Evolutionary conservation across 2,888 invertebrate species (phyloP), one percentile per base, ranked within the genome.

Genomic region (Galerucella calmariensis): DNA sequence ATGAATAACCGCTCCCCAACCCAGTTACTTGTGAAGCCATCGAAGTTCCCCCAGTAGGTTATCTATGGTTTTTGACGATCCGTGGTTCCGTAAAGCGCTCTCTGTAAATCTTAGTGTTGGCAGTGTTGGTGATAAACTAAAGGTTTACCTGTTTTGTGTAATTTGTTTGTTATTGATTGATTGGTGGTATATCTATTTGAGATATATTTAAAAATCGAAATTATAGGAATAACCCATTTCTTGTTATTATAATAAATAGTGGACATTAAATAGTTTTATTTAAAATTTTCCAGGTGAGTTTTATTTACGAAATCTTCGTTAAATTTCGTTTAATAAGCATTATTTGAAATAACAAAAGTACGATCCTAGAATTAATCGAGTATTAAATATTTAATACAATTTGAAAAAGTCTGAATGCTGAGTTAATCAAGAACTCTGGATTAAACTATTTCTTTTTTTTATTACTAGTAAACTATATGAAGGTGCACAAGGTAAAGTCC

Each of bases 161-260:
- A 58, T 71, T 73, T 74, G 73, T 71, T 77, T 77, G 76, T 76
- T 76, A 77, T 77, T 75, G 77, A 77, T 77, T 77, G 75, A 75
- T 68, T 75, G 67, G 67, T 65, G 59, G 67, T 65, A 68, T 74
- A 71, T 72, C 14, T 24, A 66, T 72, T 67, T 66, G 35, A 48
- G 59, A 48, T 66, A 58, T 72, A 72, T 72, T 65, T 71, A 44
- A 41, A 58, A 16, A 27, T 56, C 12, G 20, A 70, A 65, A 65
- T 63, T 70, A 48, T 24, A 20, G 20, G 53, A 56, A 65, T 63
- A 70, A 70, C 41, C 35, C 51, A 56, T 56, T 44, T 53, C 56
- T 20, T 5, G 1, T 20, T 27, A 16, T 70, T 20, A 12, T n/a
- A 12, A 3, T 56, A 56, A 56, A 56, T 20, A 56, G 56, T 56